Conservation (phyloP, 1,140 invertebrate genomes). For the Chironomus striatipennis region DNA sequence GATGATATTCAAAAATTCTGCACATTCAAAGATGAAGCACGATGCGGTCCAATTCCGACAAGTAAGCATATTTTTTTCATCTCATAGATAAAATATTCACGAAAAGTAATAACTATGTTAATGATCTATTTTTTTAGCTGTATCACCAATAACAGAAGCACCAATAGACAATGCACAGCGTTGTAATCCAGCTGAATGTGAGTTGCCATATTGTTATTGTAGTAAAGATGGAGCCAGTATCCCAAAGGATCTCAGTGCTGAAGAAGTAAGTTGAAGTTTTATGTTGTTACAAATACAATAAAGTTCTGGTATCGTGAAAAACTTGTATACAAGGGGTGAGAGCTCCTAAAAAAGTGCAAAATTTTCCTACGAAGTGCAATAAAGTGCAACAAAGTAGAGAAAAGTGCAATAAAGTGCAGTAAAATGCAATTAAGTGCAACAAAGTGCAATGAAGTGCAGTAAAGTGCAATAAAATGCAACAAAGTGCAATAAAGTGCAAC, state of each 20-base stretch:
- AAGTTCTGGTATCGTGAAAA: not conserved
- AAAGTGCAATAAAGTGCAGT: too few species aligned
- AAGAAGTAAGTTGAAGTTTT: constrained; percentile 53
- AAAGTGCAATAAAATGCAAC: too few species aligned
- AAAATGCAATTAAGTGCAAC: too few species aligned
- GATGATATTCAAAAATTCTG: constrained; percentile 85
- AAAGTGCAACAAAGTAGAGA: too few species aligned
- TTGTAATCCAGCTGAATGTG: constrained; percentile 67
- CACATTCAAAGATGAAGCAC: constrained; percentile 83
- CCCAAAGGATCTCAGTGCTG: constrained; percentile 68
- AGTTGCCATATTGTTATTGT: constrained; percentile 87
- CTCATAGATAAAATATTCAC: not conserved
- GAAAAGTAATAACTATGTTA: not conserved
- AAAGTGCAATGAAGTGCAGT: too few species aligned
- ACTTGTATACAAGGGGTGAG: too few species aligned
- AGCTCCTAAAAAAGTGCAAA: not conserved
- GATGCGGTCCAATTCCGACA: constrained; percentile 76
- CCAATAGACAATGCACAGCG: constrained; percentile 66
- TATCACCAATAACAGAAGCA: constrained; percentile 67
- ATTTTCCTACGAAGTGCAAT: too few species aligned
- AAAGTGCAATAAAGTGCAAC: too few species aligned
- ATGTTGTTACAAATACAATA: not conserved
- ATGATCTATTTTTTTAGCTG: constrained; percentile 46
- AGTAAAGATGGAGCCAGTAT: constrained; percentile 83
- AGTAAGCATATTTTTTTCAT: constrained; percentile 52